Percentiles rank a stretch among this genome's conserved stretches.
Conservation (phyloP, 2,797 vertebrate species). For the Apodemus agrarius region DNA sequence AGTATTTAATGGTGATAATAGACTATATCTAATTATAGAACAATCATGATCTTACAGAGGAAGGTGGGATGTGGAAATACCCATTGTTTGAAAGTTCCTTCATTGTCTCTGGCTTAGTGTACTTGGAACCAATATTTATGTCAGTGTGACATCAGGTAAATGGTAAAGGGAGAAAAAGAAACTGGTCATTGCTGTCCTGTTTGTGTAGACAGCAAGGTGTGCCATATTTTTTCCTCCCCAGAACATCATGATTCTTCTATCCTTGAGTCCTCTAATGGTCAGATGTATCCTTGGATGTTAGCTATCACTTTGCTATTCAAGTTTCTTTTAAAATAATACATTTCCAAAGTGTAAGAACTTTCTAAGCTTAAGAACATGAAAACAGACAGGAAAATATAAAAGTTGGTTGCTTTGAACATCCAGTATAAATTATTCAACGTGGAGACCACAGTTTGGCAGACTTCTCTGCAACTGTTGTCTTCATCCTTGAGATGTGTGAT, state of each 20-base stretch:
- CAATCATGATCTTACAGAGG: not conserved
- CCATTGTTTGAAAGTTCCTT: constrained; percentile 22
- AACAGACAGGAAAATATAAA: not conserved
- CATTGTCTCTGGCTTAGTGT: not conserved
- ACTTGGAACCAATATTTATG: not conserved
- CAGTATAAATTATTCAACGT: not conserved
- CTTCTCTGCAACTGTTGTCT: not conserved
- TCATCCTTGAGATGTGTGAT: not conserved
- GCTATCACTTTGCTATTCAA: not conserved
- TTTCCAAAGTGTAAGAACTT: not conserved
- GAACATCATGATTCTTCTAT: not conserved
- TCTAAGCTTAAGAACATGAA: not conserved
- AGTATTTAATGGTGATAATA: not conserved
- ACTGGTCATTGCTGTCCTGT: not conserved
- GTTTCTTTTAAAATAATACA: not conserved
- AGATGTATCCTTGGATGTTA: not conserved
- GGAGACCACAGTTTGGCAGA: not conserved
- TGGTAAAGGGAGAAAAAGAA: not conserved
- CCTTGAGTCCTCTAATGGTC: not conserved
- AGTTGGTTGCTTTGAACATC: not conserved
- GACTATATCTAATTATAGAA: not conserved
- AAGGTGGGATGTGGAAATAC: not conserved
- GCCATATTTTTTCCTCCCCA: not conserved
- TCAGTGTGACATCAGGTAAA: constrained; percentile 1
- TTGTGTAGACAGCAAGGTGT: not conserved